A percentile compares a stretch with the other conserved stretches of the same genome.
Conservation (phyloP, 2,797 vertebrate species). For the Cirrhinus mrigala region DNA sequence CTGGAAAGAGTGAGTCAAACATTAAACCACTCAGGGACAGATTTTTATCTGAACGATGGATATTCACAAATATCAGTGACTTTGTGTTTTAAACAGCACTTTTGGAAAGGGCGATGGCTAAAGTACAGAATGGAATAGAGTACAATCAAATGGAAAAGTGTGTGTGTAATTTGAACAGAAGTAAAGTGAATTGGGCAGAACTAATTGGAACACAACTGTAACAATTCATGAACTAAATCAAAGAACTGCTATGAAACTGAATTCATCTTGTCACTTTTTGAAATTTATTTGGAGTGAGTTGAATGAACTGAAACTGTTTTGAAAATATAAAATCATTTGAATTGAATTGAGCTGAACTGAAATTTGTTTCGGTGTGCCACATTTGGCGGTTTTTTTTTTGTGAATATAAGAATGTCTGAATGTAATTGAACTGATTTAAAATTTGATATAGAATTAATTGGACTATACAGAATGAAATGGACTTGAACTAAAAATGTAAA, state of each 20-base stretch:
- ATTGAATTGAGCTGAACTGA: not conserved
- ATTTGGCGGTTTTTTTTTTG: not conserved
- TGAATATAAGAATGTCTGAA: too few relatives aligned
- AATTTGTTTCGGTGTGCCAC: not conserved
- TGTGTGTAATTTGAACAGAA: not conserved
- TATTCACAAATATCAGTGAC: constrained; percentile 3
- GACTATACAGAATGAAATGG: too few relatives aligned
- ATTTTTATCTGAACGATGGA: constrained; percentile 27
- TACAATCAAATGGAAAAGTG: not conserved
- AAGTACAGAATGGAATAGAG: not conserved
- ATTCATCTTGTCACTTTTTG: not conserved
- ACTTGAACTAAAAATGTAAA: too few relatives aligned
- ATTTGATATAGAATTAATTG: too few relatives aligned
- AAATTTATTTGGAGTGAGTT: not conserved
- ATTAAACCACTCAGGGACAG: constrained; percentile 30
- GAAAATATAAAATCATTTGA: not conserved
- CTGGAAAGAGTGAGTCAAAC: constrained; percentile 46
- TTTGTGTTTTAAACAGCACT: constrained; percentile 4
- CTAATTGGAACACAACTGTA: too few relatives aligned
- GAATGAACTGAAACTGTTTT: not conserved
- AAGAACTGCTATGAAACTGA: not conserved
- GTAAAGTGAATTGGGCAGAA: not conserved
- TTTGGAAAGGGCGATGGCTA: not conserved
- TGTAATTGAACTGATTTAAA: too few relatives aligned
- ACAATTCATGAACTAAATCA: not conserved